A percentile compares a stretch with the other conserved stretches of the same genome.
Evolutionary conservation across 2,113 vertebrate genomes (phyloP).

Genomic region (Callopanchax toddi): DNA sequence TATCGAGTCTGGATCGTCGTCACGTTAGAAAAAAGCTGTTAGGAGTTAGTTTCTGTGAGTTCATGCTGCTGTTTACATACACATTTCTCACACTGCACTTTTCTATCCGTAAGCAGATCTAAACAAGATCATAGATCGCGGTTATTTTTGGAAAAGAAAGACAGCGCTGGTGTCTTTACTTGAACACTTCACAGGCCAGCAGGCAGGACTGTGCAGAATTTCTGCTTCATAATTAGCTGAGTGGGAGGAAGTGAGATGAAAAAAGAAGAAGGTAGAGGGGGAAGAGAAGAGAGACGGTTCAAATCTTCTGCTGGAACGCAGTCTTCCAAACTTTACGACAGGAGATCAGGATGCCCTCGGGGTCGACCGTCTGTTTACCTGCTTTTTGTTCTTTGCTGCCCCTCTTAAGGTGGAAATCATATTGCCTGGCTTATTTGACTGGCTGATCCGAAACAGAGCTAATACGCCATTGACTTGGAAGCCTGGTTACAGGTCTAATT

Average conservation of each 20-base stretch:
- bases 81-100: slow-evolving; percentile 7
- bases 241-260: slow-evolving; percentile 58
- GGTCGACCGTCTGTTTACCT: slow-evolving; percentile 11
- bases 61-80: slow-evolving; percentile 39
- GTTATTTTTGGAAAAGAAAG: slow-evolving; percentile 50
- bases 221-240: slow-evolving; percentile 49
- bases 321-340: slow-evolving; percentile 19
- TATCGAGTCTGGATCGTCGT: slow-evolving; percentile 47
- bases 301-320: slow-evolving; percentile 16
- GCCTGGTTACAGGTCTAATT: slow-evolving; percentile 45
- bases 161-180: slow-evolving; percentile 29
- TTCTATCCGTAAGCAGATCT: slow-evolving; percentile 28
- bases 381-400: slow-evolving; percentile 8
- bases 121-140: slow-evolving; percentile 43
- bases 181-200: slow-evolving; percentile 40
- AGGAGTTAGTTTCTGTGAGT: slow-evolving; percentile 18
- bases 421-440: slow-evolving; percentile 31
- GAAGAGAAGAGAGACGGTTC: not conserved
- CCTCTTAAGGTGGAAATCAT: slow-evolving; percentile 27
- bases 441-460: slow-evolving; percentile 37
- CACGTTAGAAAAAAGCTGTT: slow-evolving; percentile 47
- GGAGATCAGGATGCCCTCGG: slow-evolving; percentile 18
- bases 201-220: slow-evolving; percentile 40
- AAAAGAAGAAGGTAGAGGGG: slow-evolving; percentile 30
- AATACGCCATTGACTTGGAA: slow-evolving; percentile 17